Evolutionary conservation across 1,140 invertebrate genomes (phyloP).

Genomic region (Dolichoris vasculosae): DNA sequence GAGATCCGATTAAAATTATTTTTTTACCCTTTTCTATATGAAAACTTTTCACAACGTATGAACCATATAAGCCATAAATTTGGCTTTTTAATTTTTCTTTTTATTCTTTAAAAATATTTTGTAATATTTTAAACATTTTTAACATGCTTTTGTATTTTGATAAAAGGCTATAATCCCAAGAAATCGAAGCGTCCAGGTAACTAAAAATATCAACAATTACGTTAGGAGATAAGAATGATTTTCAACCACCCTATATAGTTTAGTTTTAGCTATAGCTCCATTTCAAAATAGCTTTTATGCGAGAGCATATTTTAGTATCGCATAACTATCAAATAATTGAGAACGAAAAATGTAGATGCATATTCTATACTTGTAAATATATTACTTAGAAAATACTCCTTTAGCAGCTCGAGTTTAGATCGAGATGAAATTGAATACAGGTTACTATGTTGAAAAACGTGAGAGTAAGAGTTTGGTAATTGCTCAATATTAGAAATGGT

Average conservation of each 20-base stretch:
- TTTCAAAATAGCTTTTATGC: slow-evolving; percentile 22
- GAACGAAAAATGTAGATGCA: slow-evolving; percentile 18
- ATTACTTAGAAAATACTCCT: background rate
- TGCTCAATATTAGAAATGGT: slow-evolving; percentile 46
- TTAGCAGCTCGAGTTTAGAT: slow-evolving; percentile 2
- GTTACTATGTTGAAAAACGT: background rate
- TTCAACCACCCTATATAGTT: slow-evolving; percentile 51
- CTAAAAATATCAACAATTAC: slow-evolving; percentile 33
- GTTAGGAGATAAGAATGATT: slow-evolving; percentile 43
- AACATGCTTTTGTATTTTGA: slow-evolving; percentile 43
- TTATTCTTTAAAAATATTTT: background rate
- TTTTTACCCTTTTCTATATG: background rate
- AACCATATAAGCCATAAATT: background rate
- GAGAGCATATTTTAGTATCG: slow-evolving; percentile 32
- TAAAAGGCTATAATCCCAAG: slow-evolving; percentile 47
- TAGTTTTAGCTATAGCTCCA: slow-evolving; percentile 37
- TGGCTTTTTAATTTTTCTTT: slow-evolving; percentile 7
- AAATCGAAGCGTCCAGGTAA: slow-evolving; percentile 50
- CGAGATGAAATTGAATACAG: background rate
- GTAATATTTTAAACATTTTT: slow-evolving; percentile 14
- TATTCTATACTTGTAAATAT: slow-evolving; percentile 40
- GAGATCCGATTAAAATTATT: too few relatives aligned
- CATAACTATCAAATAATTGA: slow-evolving; percentile 19
- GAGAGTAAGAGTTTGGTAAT: slow-evolving; percentile 37
- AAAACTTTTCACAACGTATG: background rate